phyloP scores from a whole-genome alignment of 2,888 invertebrate genomes.

The Drosophila neonasuta region DNA sequence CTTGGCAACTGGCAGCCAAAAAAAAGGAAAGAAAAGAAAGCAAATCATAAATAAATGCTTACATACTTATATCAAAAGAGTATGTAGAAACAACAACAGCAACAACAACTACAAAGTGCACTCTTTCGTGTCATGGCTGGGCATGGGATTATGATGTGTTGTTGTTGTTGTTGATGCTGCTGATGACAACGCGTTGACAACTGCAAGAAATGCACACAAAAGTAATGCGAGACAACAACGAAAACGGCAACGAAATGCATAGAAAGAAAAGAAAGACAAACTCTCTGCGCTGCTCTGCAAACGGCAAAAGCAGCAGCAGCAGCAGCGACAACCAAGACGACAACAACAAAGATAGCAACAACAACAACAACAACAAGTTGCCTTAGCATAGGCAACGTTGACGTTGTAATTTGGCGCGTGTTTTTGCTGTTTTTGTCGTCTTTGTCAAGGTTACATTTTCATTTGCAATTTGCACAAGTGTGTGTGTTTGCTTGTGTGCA shows the following conservation, averaged over 20 bases:
- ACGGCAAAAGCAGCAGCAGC: background rate
- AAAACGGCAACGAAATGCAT: slow-evolving; percentile 27
- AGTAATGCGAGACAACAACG: slow-evolving; percentile 52
- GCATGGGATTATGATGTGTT: slow-evolving; percentile 38
- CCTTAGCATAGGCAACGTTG: slow-evolving; percentile 37
- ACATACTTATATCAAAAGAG: slow-evolving; percentile 29
- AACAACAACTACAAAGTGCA: slow-evolving; percentile 28
- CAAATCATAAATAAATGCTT: slow-evolving; percentile 52
- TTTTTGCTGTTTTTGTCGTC: slow-evolving; percentile 35
- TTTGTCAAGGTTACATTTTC: slow-evolving; percentile 71
- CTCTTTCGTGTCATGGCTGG: slow-evolving; percentile 50
- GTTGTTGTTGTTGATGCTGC: slow-evolving; percentile 29
- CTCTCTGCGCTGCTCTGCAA: slow-evolving; percentile 21
- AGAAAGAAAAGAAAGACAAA: slow-evolving; percentile 50
- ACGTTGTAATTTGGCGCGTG: slow-evolving; percentile 65
- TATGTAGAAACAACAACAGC: slow-evolving; percentile 18
- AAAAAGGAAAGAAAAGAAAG: slow-evolving; percentile 25
- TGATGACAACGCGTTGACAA: slow-evolving; percentile 54
- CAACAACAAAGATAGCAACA: slow-evolving; percentile 11
- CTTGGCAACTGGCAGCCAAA: slow-evolving; percentile 36
- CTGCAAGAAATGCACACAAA: slow-evolving; percentile 42
- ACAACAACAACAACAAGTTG: slow-evolving; percentile 6
- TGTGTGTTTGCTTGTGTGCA: background rate
- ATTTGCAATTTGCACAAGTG: slow-evolving; percentile 55
- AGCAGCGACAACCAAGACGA: slow-evolving; percentile 24